Evolutionary conservation across 2,113 vertebrate genomes (phyloP).

Genomic region (Mustela lutreola): DNA sequence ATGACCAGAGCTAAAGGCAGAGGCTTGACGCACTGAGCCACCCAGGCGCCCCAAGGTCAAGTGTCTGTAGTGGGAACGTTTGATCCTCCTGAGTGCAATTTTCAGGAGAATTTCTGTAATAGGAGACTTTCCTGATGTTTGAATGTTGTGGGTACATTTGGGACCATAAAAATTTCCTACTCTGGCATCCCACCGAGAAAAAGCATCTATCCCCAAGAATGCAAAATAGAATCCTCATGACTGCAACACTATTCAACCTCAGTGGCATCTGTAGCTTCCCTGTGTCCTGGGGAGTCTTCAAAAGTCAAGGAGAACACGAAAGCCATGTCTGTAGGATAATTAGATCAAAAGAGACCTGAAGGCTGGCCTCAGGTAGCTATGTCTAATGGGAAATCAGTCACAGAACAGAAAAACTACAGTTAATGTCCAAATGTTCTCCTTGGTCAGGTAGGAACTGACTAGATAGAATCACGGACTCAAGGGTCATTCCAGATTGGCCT

Average conservation of each 20-base stretch:
- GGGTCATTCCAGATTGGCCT: slow-evolving; percentile 63
- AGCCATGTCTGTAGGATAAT: slow-evolving; percentile 66
- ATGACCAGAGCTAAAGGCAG: no score
- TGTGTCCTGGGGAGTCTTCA: background rate
- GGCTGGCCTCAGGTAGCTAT: slow-evolving; percentile 69
- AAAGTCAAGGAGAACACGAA: slow-evolving; percentile 73
- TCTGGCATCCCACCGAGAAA: slow-evolving; percentile 54
- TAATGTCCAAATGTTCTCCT: slow-evolving; percentile 66
- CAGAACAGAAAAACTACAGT: slow-evolving; percentile 68
- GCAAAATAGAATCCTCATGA: slow-evolving; percentile 57
- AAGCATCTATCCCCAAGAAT: slow-evolving; percentile 44
- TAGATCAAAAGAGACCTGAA: slow-evolving; percentile 71
- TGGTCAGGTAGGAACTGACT: slow-evolving; percentile 68
- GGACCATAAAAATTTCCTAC: slow-evolving; percentile 42
- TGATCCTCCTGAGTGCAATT: slow-evolving; percentile 30
- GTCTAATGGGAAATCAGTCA: slow-evolving; percentile 69
- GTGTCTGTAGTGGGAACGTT: background rate
- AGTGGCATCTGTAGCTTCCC: slow-evolving; percentile 55
- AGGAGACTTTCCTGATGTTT: slow-evolving; percentile 43
- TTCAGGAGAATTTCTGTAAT: slow-evolving; percentile 38
- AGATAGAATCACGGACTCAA: slow-evolving; percentile 62
- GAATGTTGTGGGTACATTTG: slow-evolving; percentile 6
- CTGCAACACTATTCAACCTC: slow-evolving; percentile 16
- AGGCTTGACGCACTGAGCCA: no score
- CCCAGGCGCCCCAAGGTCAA: background rate